Conservation (phyloP, 2,888 invertebrate species). For the Maniola hyperantus region DNA sequence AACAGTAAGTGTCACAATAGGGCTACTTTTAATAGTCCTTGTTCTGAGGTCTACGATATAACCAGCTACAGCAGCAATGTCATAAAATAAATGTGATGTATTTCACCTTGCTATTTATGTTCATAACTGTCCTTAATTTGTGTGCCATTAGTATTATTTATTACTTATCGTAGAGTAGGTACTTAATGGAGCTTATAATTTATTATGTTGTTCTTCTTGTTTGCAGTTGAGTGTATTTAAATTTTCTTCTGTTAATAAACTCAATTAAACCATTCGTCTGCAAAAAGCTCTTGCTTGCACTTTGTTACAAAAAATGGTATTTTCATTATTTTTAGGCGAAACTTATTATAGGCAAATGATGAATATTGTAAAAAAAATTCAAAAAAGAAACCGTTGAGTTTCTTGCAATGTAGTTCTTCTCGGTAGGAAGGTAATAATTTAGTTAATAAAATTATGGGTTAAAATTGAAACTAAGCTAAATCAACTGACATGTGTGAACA, state of each 20-base stretch:
- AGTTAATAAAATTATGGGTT: no score
- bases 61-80: background rate
- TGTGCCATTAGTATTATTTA: conserved; percentile 12
- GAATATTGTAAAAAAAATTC: no score
- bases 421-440: no score
- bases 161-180: background rate
- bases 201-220: background rate
- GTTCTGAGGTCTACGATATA: conserved; percentile 11
- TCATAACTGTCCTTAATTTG: conserved; percentile 8
- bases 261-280: background rate
- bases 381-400: no score
- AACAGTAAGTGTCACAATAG: no score
- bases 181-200: background rate
- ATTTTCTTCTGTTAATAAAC: background rate
- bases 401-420: no score
- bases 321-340: no score
- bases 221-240: background rate
- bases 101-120: conserved; percentile 15
- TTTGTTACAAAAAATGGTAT: no score
- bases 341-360: no score
- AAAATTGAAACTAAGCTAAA: no score
- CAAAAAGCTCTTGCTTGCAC: background rate
- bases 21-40: no score
- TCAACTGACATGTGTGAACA: no score
- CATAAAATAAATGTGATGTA: conserved; percentile 12